These are phyloP conservation scores for Hippasteria phrygiana DNA, from an alignment of 53 echinoderm and acorn worm genomes.

Conservation along the genomic window DNA sequence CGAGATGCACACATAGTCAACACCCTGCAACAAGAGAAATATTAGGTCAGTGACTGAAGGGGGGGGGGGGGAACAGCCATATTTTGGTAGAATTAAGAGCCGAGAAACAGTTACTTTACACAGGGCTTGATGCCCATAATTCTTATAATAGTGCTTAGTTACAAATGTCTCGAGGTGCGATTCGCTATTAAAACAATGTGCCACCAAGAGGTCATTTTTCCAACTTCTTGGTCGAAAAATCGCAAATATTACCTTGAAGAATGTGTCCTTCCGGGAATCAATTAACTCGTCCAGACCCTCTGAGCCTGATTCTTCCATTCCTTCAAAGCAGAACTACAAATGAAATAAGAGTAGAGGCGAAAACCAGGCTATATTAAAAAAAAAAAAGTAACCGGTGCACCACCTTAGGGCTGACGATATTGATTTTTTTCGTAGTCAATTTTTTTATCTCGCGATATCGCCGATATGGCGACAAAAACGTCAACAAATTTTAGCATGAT, in stretches of 20 bases:
- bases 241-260: conserved; percentile 74
- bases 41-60: background rate
- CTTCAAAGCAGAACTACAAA: conserved; percentile 94
- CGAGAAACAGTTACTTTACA: too few relatives aligned
- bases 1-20: conserved; percentile 98
- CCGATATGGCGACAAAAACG: too few relatives aligned
- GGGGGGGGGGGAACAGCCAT: too few relatives aligned
- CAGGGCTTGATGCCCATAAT: too few relatives aligned
- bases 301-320: conserved; percentile 97
- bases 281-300: conserved; percentile 93
- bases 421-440: too few relatives aligned
- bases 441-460: too few relatives aligned
- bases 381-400: background rate
- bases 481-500: too few relatives aligned
- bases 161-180: too few relatives aligned
- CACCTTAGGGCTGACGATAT: background rate
- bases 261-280: conserved; percentile 80
- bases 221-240: background rate
- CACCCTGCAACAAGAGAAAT: conserved; percentile 69
- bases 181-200: background rate
- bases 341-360: background rate
- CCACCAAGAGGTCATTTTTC: background rate
- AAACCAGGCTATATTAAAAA: background rate
- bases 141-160: too few relatives aligned
- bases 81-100: too few relatives aligned